Evolutionary conservation across 2,888 invertebrate genomes (phyloP), one percentile per base, ranked within the genome.

Genomic region (Euphydryas editha): DNA sequence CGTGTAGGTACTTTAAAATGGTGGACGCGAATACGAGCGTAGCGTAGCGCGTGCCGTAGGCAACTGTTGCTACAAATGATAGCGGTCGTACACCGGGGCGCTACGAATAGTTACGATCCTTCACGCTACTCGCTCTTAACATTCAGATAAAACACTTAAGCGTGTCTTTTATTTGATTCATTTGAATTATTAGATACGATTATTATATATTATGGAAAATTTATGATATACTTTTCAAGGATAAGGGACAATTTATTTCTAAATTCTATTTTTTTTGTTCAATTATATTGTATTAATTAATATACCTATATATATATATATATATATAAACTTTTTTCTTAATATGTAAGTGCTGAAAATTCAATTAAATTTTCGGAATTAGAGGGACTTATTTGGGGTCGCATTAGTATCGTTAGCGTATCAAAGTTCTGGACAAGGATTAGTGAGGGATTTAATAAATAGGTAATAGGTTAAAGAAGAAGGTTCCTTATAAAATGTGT

Each of bases 1-100:
- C 24, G 24, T 24, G n/a, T 2, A n/a, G 8, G 8, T 13, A 51
- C 70, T 58, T 42, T 7, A 1, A 20, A 42, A 57, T 51, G 62
- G 64, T 59, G 63, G 67, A 74, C 77, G 76, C 62, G 73, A 37
- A 66, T 21, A 77, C 91, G 88, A 77, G 89, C 80, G 90, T 73
- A 76, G 78, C 84, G 87, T 80, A 82, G 80, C 86, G 78, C 81
- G 83, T 72, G 73, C 77, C 72, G 78, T 74, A 76, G 86, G 88
- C 88, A 91, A 92, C 92, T 91, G 92, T 90, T 90, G 89, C 87
- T 88, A 72, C 65, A 64, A 59, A 36, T 42, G 58, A 21, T 49
- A 42, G 58, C 20, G 21, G 42, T 58, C 56, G 46, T 55, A 49
- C 49, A 42, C 42, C 15, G 39, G 57, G 11, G 42, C 20, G 39